A percentile compares a stretch with the other conserved stretches of the same genome.
Evolutionary conservation across 2,797 vertebrate genomes (phyloP).

Genomic region (Nothura maculosa): DNA sequence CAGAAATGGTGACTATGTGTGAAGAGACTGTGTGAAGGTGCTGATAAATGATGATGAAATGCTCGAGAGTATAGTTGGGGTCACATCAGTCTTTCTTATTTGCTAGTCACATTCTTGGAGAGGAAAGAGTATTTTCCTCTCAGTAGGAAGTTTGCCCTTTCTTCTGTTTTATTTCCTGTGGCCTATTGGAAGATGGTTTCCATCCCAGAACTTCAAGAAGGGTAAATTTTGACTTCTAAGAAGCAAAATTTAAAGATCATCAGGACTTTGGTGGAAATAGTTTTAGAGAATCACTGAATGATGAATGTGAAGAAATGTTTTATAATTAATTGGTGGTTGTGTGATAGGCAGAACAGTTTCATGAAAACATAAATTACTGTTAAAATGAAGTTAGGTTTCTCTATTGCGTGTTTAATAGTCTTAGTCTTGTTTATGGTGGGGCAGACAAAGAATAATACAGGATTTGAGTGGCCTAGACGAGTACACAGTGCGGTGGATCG

Average conservation of each 20-base stretch:
- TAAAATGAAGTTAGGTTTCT: neutral
- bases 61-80: fast-evolving
- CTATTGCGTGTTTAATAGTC: neutral
- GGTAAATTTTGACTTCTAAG: neutral
- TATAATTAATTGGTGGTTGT: neutral
- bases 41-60: neutral
- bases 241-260: neutral
- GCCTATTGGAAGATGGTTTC: neutral
- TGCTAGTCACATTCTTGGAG: neutral
- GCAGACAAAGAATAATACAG: neutral
- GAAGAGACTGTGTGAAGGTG: neutral
- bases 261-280: neutral
- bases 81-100: neutral
- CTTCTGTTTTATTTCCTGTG: neutral
- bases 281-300: fast-evolving
- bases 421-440: neutral
- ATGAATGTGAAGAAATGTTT: neutral
- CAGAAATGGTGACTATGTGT: neutral
- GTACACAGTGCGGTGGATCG: no score
- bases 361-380: neutral
- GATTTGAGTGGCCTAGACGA: no score
- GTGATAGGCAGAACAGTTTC: neutral
- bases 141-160: neutral
- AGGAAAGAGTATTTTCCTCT: no score
- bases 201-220: neutral